Evolutionary conservation across 2,797 vertebrate genomes (phyloP).

Genomic region (Gobionotothen gibberifrons): DNA sequence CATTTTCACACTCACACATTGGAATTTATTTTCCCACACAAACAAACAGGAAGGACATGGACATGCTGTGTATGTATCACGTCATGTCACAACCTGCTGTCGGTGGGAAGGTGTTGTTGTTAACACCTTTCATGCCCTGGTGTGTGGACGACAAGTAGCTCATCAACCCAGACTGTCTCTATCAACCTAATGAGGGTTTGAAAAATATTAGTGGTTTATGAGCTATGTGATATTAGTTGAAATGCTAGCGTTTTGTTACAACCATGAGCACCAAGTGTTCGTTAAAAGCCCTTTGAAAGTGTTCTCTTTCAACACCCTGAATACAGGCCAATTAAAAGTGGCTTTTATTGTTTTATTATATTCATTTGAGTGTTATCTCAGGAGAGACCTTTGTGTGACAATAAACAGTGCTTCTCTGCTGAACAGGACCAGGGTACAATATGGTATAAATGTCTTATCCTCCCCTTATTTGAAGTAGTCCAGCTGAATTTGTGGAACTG

Average conservation of each 20-base stretch:
- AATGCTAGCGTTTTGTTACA: background rate
- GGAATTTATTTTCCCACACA: slow-evolving; percentile 11
- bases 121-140: background rate
- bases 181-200: background rate
- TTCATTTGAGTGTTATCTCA: background rate
- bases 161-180: background rate
- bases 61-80: slow-evolving; percentile 1
- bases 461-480: background rate
- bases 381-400: background rate
- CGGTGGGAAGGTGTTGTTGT: background rate
- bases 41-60: slow-evolving; percentile 2
- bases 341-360: background rate
- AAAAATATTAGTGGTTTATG: background rate
- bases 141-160: background rate
- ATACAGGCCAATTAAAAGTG: background rate
- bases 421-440: background rate
- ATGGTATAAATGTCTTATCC: background rate
- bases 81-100: slow-evolving; percentile 23
- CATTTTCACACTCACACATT: background rate
- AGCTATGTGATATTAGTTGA: background rate
- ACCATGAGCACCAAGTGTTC: background rate
- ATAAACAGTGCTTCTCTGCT: background rate
- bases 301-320: background rate
- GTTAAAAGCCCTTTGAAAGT: background rate
- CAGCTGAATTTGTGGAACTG: background rate